These are phyloP conservation scores for Drosophila crucigera DNA, from an alignment of 2,888 invertebrate genomes.

Conservation along the genomic window DNA sequence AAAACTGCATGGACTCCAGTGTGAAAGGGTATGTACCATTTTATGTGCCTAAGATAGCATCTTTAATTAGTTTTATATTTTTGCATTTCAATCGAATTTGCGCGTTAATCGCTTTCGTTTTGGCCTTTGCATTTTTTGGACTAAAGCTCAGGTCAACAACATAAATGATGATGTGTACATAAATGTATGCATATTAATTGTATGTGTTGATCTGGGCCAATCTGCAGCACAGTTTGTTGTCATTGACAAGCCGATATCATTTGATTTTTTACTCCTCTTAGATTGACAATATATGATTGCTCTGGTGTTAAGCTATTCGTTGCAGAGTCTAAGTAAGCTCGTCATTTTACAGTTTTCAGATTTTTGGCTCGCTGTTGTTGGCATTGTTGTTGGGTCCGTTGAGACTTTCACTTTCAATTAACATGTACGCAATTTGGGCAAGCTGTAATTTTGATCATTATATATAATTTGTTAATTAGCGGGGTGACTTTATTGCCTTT, in stretches of 20 bases:
- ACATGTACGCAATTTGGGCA: constrained; percentile 32
- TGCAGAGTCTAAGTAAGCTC: neutral
- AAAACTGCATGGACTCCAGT: neutral
- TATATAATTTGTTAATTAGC: constrained; percentile 53
- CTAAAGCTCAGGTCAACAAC: constrained; percentile 15
- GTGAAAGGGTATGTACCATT: neutral
- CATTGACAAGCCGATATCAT: neutral
- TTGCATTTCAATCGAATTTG: neutral
- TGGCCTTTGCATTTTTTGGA: neutral
- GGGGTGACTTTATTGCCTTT: constrained; percentile 10
- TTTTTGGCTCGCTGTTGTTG: neutral
- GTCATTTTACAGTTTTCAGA: neutral
- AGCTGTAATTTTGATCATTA: constrained; percentile 47
- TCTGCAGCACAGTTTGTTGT: neutral
- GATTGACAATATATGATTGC: neutral
- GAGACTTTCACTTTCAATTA: constrained; percentile 60
- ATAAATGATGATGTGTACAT: neutral
- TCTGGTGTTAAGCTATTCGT: neutral
- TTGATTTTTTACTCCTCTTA: neutral
- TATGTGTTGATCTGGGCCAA: constrained; percentile 19
- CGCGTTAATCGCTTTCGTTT: constrained; percentile 11
- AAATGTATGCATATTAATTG: constrained; percentile 6
- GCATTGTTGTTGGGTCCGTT: neutral
- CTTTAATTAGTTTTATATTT: neutral
- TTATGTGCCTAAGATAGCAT: neutral